Percentiles rank a stretch among this genome's conserved stretches.
Evolutionary conservation across 2,113 vertebrate genomes (phyloP).

Genomic region (Rhynchomys soricoides): DNA sequence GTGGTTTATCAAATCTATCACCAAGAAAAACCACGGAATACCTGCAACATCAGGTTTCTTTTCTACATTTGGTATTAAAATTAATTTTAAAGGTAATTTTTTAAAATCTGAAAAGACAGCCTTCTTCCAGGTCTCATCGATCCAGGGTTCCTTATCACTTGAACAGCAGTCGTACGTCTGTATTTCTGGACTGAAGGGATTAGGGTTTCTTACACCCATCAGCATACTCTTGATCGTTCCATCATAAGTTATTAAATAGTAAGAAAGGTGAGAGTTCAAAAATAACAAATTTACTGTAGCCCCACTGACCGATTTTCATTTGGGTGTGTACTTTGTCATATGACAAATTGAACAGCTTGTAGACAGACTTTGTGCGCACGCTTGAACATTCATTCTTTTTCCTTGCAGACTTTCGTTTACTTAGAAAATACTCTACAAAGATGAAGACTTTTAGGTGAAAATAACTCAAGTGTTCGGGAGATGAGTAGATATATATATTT

Average conservation of each 20-base stretch:
- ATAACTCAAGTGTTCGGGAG: neutral
- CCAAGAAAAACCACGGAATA: neutral
- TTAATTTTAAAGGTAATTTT: conserved; percentile 7
- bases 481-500: neutral
- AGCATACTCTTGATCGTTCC: neutral
- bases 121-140: neutral
- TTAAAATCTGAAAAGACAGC: conserved; percentile 39
- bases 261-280: neutral
- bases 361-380: neutral
- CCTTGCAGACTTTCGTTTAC: neutral
- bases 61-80: conserved; percentile 12
- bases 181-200: neutral
- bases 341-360: neutral
- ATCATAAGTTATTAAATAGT: conserved; percentile 26
- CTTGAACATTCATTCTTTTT: neutral
- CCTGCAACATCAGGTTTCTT: conserved; percentile 15
- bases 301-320: neutral
- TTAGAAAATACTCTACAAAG: conserved; percentile 53
- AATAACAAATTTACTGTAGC: neutral
- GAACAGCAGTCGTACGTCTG: neutral
- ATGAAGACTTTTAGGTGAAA: neutral
- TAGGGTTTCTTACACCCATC: neutral
- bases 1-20: neutral
- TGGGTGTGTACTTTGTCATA: neutral
- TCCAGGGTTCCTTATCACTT: neutral